A percentile compares a stretch with the other conserved stretches of the same genome.
phyloP scores from a whole-genome alignment of 2,113 vertebrate species.

The Perccottus glenii region DNA sequence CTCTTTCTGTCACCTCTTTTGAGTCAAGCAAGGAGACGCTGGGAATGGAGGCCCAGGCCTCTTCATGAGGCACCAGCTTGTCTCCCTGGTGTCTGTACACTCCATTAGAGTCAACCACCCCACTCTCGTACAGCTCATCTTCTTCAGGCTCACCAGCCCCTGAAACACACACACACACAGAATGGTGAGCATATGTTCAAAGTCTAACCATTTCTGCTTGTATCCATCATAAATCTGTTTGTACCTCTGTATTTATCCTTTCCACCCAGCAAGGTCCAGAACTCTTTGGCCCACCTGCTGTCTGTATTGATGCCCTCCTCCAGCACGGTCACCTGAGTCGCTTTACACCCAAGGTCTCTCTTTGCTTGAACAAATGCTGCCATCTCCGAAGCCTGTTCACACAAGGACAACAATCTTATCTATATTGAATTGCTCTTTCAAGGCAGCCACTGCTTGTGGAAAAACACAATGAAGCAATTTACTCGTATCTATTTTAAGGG shows the following conservation, averaged over 20 bases:
- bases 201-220: not conserved
- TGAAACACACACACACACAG: constrained; percentile 42
- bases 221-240: not conserved
- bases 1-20: constrained; percentile 72
- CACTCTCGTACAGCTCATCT: constrained; percentile 82
- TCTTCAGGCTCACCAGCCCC: constrained; percentile 82
- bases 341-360: constrained; percentile 82
- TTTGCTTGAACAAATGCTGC: constrained; percentile 80
- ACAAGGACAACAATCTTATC: constrained; percentile 3
- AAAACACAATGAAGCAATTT: not conserved
- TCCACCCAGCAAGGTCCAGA: constrained; percentile 83
- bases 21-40: constrained; percentile 79
- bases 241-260: constrained; percentile 78
- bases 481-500: not conserved
- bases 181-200: not conserved
- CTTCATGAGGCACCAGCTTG: constrained; percentile 80
- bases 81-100: constrained; percentile 80
- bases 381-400: constrained; percentile 80
- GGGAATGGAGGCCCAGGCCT: constrained; percentile 81
- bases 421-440: not conserved
- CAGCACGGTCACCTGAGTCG: constrained; percentile 78
- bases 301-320: constrained; percentile 83
- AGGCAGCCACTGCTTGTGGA: not conserved
- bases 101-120: constrained; percentile 77
- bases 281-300: constrained; percentile 78